Base-by-base conservation (phyloP, 23 tunicate genomes). In the Diplosoma virens region DNA sequence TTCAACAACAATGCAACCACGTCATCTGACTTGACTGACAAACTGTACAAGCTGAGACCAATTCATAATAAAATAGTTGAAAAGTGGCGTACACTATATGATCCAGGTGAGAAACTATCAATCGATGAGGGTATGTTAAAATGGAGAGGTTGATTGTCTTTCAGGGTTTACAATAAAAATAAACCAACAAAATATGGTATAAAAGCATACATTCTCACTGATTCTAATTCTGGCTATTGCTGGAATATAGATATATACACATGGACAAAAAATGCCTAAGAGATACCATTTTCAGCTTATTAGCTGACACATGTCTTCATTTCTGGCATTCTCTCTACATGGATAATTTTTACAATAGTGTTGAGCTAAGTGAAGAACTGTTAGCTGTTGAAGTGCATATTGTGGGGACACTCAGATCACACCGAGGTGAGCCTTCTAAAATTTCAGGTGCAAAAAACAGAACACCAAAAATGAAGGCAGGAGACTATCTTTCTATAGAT, bases 261-360 rank as follows among this genome's bases (percentile, higher is more conserved):
- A 25, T 4, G 6, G 14, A 66, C 25, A 27, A 27, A 6, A 66
- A 66, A 32, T 17, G 21, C 46, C 16, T 66, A 16, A 26, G 35
- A 32, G 36, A 66, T 30, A 66, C 36, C 5, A 41, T 66, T 25
- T 66, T 23, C 7, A 7, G 73, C 30, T 66, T 26, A 25, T 27
- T 30, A 66, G 50, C 36, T 26, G 36, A 23, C 20, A 66, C 30
- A 5, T 66, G 37, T 27, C 32, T 66, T 17, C 73, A 66, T 41
- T 21, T 16, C 50, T 41, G 50, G 50, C 14, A 41, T 14, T 41
- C 50, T 17, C 37, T 66, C 6, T 66, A 66, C 16, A 27, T 66
- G 73, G 73, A 66, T 29, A 66, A 66, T 16, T 41, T 41, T 41
- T 41, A 41, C 50, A 41, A 66, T 41, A 66, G 73, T 29, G 35